These are phyloP conservation scores for Actinia equina DNA, from an alignment of 64 coral and sea anemone genomes.

Conservation along the genomic window DNA sequence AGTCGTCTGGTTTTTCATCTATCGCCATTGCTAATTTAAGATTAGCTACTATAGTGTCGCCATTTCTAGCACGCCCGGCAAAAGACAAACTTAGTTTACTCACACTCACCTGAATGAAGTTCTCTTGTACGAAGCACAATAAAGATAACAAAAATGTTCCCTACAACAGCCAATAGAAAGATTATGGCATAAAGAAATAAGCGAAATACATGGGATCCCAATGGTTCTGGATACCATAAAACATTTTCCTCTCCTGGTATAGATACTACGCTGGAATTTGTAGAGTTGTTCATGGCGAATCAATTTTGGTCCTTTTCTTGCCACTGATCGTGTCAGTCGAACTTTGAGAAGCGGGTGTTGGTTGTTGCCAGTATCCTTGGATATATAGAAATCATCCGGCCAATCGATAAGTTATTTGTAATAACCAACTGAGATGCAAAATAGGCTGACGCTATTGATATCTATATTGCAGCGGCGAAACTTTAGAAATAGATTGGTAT, in stretches of 20 bases:
- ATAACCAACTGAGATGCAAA: not conserved
- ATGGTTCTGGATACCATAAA: constrained; percentile 23
- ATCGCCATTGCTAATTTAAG: not conserved
- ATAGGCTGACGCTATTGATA: not conserved
- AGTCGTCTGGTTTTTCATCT: not conserved
- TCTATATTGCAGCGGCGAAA: not conserved
- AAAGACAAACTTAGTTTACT: not conserved
- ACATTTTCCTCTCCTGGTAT: not conserved
- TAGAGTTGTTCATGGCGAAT: not conserved
- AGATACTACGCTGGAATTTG: not conserved
- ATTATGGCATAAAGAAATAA: constrained; percentile 48
- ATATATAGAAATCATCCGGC: not conserved
- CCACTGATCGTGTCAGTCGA: not conserved
- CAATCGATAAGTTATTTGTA: not conserved
- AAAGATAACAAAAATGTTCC: constrained; percentile 37
- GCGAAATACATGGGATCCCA: constrained; percentile 49
- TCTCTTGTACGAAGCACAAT: constrained; percentile 52
- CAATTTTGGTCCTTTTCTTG: not conserved
- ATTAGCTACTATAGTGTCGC: not conserved
- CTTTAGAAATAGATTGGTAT: not conserved
- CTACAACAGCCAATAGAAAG: constrained; percentile 37
- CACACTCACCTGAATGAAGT: constrained; percentile 52
- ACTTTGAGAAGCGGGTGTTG: not conserved
- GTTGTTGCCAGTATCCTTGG: not conserved
- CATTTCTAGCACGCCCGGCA: not conserved